phyloP scores from a whole-genome alignment of 1,140 invertebrate species.

The Pogonomyrmex californicus region DNA sequence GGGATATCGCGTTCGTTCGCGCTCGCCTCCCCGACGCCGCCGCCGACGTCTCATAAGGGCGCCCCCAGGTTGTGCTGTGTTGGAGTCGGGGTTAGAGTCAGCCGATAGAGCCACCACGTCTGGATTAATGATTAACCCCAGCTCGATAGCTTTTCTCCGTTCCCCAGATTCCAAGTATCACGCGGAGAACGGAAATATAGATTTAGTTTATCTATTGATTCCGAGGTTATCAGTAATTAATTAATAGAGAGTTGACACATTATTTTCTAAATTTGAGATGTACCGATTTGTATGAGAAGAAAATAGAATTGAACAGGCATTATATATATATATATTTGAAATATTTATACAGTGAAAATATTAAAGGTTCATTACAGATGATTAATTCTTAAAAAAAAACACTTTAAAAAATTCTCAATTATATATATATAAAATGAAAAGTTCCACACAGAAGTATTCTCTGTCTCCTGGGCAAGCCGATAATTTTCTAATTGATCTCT shows the following conservation, averaged over 20 bases:
- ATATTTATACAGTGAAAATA: not conserved
- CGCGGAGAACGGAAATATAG: not conserved
- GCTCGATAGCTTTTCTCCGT: not conserved
- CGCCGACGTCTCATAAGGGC: conserved; percentile 77
- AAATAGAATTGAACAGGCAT: not conserved
- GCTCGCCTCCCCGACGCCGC: conserved; percentile 72
- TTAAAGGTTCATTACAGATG: not conserved
- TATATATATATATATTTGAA: not conserved
- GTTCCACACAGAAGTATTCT: not conserved
- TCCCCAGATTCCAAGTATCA: not conserved
- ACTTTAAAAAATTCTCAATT: not conserved
- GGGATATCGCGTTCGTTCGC: conserved; percentile 65
- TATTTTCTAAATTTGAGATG: not conserved
- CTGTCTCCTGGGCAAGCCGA: not conserved
- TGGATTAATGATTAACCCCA: conserved; percentile 34
- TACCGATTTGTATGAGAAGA: not conserved
- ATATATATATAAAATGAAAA: not conserved
- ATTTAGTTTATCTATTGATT: not conserved
- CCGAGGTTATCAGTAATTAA: not conserved
- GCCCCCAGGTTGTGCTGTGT: conserved; percentile 72
- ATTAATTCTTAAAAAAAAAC: not conserved
- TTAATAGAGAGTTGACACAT: not conserved
- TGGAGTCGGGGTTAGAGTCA: conserved; percentile 76
- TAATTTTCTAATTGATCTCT: not conserved
- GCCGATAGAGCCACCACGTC: conserved; percentile 72